These are phyloP conservation scores for Holothuria glaberrima DNA, from an alignment of 35 echinoderm and acorn worm genomes.

Conservation along the genomic window DNA sequence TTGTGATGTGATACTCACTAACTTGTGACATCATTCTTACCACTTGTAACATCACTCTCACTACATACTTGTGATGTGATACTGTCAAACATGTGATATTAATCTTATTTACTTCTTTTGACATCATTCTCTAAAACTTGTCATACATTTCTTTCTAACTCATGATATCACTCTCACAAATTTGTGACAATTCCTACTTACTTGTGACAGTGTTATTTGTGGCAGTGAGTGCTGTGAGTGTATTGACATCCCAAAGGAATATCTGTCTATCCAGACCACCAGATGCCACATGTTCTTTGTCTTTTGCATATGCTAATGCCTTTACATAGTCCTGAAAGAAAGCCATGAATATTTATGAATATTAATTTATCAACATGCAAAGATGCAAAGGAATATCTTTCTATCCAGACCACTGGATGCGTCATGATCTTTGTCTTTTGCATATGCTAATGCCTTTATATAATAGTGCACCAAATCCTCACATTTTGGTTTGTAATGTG, in stretches of 20 bases:
- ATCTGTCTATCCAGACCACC: constrained; percentile 97
- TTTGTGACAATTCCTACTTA: constrained; percentile 54
- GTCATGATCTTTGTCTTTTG: constrained; percentile 96
- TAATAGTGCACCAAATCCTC: constrained; percentile 98
- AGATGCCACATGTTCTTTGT: constrained; percentile 95
- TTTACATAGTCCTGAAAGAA: constrained; percentile 95
- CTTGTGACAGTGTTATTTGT: constrained; percentile 99
- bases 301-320: constrained; percentile 98
- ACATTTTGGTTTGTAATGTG: too few relatives aligned
- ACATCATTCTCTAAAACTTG: too few relatives aligned
- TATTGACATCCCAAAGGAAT: constrained; percentile 99
- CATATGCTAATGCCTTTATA: constrained; percentile 97
- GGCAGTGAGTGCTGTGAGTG: constrained; percentile 94
- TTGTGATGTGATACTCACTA: not conserved
- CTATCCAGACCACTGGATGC: constrained; percentile 95
- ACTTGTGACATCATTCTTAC: too few relatives aligned
- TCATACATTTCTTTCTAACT: too few relatives aligned
- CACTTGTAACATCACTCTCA: too few relatives aligned
- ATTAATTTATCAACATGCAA: not conserved
- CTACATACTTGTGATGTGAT: too few relatives aligned
- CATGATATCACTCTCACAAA: not conserved
- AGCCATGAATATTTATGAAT: not conserved
- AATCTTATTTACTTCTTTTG: too few relatives aligned
- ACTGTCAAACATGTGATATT: too few relatives aligned
- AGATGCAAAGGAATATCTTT: constrained; percentile 95